A percentile compares a stretch with the other conserved stretches of the same genome.
These are phyloP conservation scores for Margaritifera margaritifera DNA, from an alignment of 2,888 invertebrate genomes.

Conservation along the genomic window DNA sequence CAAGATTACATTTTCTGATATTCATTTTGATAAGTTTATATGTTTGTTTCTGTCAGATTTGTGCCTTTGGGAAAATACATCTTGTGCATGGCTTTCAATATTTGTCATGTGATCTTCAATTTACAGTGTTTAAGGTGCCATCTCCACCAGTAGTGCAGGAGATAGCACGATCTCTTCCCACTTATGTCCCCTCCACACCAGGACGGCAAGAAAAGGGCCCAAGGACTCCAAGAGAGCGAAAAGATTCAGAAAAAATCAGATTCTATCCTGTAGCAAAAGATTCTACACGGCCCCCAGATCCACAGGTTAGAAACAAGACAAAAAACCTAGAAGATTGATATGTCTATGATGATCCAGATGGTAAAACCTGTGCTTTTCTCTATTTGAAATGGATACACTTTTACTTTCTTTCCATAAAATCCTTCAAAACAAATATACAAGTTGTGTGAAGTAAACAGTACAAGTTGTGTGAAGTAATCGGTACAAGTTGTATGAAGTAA, in stretches of 20 bases:
- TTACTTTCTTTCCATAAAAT: too few relatives aligned
- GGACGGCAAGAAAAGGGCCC: slow-evolving; percentile 60
- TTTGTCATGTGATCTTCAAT: too few relatives aligned
- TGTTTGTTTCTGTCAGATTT: too few relatives aligned
- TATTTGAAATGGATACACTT: background rate
- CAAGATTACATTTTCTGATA: too few relatives aligned
- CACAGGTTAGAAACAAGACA: slow-evolving; percentile 58
- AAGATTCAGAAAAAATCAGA: slow-evolving; percentile 78
- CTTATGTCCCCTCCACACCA: slow-evolving; percentile 65
- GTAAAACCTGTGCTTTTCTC: background rate
- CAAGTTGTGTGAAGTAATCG: background rate
- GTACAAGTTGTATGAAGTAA: background rate
- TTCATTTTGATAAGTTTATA: too few relatives aligned
- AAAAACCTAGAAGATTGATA: too few relatives aligned
- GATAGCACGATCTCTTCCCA: slow-evolving; percentile 68
- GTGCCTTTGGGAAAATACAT: too few relatives aligned
- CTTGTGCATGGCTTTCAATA: too few relatives aligned
- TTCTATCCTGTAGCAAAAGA: slow-evolving; percentile 97
- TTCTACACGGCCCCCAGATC: slow-evolving; percentile 69
- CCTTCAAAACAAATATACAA: background rate
- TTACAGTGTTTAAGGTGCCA: slow-evolving; percentile 44
- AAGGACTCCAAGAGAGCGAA: slow-evolving; percentile 60
- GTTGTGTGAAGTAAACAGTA: background rate
- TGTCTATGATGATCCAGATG: too few relatives aligned
- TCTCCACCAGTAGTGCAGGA: slow-evolving; percentile 58